phyloP scores from a whole-genome alignment of 2,797 vertebrate species.

The Gymnothorax javanicus region DNA sequence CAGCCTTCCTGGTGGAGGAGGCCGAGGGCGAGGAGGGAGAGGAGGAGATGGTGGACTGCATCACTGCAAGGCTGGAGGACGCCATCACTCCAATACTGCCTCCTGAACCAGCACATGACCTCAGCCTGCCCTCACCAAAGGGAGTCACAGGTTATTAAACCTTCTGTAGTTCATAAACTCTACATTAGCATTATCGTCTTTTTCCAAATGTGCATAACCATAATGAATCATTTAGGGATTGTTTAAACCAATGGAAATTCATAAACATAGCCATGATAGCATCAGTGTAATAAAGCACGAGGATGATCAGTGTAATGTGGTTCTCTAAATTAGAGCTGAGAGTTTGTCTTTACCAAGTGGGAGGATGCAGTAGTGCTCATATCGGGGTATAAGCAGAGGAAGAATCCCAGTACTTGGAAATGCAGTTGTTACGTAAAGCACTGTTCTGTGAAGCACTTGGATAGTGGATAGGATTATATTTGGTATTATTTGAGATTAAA shows the following conservation, averaged over 20 bases:
- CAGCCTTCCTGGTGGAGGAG: constrained; percentile 50
- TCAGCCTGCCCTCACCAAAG: constrained; percentile 60
- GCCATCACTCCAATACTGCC: constrained; percentile 57
- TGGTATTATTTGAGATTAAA: background rate
- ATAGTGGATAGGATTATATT: background rate
- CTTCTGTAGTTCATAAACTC: background rate
- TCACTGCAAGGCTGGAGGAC: constrained; percentile 46
- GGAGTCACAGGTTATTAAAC: constrained; percentile 67
- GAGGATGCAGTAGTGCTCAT: background rate
- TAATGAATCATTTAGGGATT: background rate
- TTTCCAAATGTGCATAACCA: background rate
- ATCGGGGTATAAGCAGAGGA: background rate
- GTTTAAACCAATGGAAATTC: background rate
- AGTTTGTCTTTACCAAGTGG: background rate
- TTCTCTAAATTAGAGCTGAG: background rate
- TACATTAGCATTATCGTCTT: background rate
- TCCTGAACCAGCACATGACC: constrained; percentile 54
- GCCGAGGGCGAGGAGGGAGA: too few relatives aligned
- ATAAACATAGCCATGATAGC: background rate
- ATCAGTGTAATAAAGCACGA: background rate
- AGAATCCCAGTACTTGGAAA: background rate
- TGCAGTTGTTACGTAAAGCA: background rate
- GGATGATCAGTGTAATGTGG: background rate
- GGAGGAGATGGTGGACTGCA: constrained; percentile 27
- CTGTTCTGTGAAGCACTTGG: background rate